These are phyloP conservation scores for Clavelina lepadiformis DNA, from an alignment of 23 tunicate species.

Conservation along the genomic window DNA sequence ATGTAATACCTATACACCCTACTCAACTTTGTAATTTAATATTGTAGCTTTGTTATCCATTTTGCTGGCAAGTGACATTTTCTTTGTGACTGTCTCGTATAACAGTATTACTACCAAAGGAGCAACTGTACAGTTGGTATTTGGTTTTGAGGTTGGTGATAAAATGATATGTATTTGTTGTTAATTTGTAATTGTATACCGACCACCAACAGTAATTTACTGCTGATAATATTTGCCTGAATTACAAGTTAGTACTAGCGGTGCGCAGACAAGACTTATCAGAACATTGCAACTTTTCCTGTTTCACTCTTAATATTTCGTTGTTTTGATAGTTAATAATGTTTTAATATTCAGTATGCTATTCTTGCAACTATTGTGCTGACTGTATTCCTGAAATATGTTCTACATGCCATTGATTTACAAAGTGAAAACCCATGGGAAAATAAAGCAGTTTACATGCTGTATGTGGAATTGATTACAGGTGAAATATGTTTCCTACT, in stretches of 20 bases:
- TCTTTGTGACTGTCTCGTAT: slow-evolving; percentile 66
- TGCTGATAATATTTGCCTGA: neutral
- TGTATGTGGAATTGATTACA: slow-evolving; percentile 78
- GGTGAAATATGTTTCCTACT: slow-evolving; percentile 11
- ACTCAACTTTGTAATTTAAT: neutral
- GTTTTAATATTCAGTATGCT: slow-evolving; percentile 66
- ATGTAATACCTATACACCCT: no score
- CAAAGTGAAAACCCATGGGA: slow-evolving; percentile 99
- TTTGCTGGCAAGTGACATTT: slow-evolving; percentile 53
- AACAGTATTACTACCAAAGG: slow-evolving; percentile 65
- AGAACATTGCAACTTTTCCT: neutral
- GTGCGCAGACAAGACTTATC: neutral
- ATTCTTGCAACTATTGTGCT: slow-evolving; percentile 71
- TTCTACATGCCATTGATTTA: slow-evolving; percentile 77
- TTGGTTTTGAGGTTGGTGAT: slow-evolving; percentile 86
- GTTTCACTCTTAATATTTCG: neutral
- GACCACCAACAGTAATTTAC: neutral
- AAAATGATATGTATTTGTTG: neutral
- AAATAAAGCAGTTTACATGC: slow-evolving; percentile 92
- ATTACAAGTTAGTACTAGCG: neutral
- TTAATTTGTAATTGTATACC: no score
- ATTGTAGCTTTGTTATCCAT: slow-evolving; percentile 60
- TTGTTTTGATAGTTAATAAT: neutral
- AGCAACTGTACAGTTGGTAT: slow-evolving; percentile 92
- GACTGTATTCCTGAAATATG: slow-evolving; percentile 71